These are phyloP conservation scores for Caenorhabditis virilis DNA, from an alignment of 2,888 invertebrate genomes.

Conservation along the genomic window DNA sequence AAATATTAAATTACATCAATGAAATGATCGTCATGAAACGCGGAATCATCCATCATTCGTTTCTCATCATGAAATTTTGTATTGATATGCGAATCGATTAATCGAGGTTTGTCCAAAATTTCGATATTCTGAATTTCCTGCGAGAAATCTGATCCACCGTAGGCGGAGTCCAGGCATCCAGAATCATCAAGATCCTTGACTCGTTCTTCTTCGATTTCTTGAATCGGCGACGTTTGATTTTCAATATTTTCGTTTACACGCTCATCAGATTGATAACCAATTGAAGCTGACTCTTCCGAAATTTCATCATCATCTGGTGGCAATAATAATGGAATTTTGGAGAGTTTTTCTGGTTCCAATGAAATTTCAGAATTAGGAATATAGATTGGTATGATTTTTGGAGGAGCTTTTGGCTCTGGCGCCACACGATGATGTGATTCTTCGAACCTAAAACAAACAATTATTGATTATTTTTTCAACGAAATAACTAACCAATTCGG, in stretches of 20 bases:
- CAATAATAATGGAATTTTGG: no score
- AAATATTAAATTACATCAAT: conserved; percentile 24
- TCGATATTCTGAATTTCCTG: neutral
- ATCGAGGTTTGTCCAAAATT: conserved; percentile 27
- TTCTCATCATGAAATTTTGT: conserved; percentile 5
- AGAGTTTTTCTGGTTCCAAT: no score
- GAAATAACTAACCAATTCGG: conserved; percentile 46
- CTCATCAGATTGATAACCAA: conserved; percentile 5
- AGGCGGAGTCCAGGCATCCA: conserved; percentile 26
- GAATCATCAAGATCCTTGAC: conserved; percentile 19
- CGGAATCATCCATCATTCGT: conserved; percentile 14
- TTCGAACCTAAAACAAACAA: conserved; percentile 7
- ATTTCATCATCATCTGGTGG: no score
- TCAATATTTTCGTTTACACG: neutral
- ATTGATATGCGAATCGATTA: conserved; percentile 6
- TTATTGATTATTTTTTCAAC: no score
- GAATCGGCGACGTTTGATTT: neutral
- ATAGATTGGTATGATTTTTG: no score
- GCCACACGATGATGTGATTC: conserved; percentile 23
- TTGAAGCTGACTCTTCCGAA: conserved; percentile 10
- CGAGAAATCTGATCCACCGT: conserved; percentile 33
- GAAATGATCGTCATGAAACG: conserved; percentile 29
- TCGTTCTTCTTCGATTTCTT: neutral
- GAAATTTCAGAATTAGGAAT: no score
- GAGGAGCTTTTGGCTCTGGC: neutral